Conservation (phyloP, 2,797 vertebrate genomes). For the Cirrhinus molitorella region DNA sequence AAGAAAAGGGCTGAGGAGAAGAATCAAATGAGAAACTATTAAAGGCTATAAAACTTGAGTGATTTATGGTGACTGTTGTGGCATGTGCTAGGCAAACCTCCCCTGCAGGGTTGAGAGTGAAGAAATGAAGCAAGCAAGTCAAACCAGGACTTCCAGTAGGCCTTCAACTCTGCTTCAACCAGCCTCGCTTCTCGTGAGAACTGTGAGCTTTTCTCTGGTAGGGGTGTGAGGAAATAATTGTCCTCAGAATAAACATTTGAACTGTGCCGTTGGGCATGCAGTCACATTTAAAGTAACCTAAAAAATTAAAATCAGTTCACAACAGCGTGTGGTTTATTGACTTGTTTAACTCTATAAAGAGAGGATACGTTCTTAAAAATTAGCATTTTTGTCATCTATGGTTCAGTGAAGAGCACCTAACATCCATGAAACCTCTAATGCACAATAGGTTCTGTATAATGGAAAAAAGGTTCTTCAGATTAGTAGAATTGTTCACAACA, state of each 20-base stretch:
- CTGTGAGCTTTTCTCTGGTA: constrained; percentile 12
- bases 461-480: not conserved
- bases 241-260: constrained; percentile 34
- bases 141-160: constrained; percentile 65
- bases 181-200: constrained; percentile 59
- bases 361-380: not conserved
- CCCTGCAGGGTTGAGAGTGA: constrained; percentile 61
- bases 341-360: not conserved
- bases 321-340: not conserved
- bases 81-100: constrained; percentile 55
- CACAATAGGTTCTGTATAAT: not conserved
- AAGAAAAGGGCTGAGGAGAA: constrained; percentile 26
- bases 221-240: constrained; percentile 51
- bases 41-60: constrained; percentile 50
- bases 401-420: not conserved
- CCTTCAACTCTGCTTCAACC: constrained; percentile 49
- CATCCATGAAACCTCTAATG: not conserved
- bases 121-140: constrained; percentile 60
- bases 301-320: constrained; percentile 7
- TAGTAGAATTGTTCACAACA: not conserved
- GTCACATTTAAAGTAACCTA: constrained; percentile 34
- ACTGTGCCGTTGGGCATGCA: constrained; percentile 49
- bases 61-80: constrained; percentile 60
- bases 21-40: constrained; percentile 60
- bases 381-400: not conserved